These are phyloP conservation scores for Lysandra bellargus DNA, from an alignment of 2,888 invertebrate genomes.

Conservation along the genomic window DNA sequence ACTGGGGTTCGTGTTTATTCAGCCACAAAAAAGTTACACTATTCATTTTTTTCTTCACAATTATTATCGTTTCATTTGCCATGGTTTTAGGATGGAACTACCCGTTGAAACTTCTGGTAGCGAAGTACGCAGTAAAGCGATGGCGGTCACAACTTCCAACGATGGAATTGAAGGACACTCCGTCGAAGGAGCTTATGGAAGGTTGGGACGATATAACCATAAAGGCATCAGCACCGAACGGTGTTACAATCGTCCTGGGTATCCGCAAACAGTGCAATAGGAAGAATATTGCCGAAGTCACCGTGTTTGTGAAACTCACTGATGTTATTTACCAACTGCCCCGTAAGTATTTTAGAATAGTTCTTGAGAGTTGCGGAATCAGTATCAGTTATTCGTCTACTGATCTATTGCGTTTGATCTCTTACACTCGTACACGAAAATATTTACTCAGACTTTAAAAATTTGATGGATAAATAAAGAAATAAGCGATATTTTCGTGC, in stretches of 20 bases:
- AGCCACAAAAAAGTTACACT: too few relatives aligned
- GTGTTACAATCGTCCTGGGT: slow-evolving; percentile 76
- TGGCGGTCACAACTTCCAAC: slow-evolving; percentile 58
- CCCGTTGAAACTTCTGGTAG: slow-evolving; percentile 63
- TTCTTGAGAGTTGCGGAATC: too few relatives aligned
- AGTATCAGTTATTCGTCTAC: too few relatives aligned
- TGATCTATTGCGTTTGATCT: too few relatives aligned
- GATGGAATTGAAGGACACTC: slow-evolving; percentile 51
- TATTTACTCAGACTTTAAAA: too few relatives aligned
- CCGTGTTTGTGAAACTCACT: slow-evolving; percentile 70
- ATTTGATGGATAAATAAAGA: too few relatives aligned
- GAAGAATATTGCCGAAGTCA: slow-evolving; percentile 77
- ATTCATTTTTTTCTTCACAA: too few relatives aligned
- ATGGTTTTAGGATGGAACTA: slow-evolving; percentile 71
- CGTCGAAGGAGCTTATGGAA: slow-evolving; percentile 48
- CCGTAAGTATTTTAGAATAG: slow-evolving; percentile 50
- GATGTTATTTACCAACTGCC: slow-evolving; percentile 61
- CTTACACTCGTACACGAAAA: too few relatives aligned
- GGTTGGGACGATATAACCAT: slow-evolving; percentile 70
- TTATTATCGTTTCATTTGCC: neutral
- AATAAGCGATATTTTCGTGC: too few relatives aligned
- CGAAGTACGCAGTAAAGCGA: slow-evolving; percentile 59
- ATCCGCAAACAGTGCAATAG: slow-evolving; percentile 71
- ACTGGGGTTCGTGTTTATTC: too few relatives aligned
- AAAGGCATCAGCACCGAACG: slow-evolving; percentile 79